Evolutionary conservation across 1,140 invertebrate genomes (phyloP).

Genomic region (Maniola jurtina): DNA sequence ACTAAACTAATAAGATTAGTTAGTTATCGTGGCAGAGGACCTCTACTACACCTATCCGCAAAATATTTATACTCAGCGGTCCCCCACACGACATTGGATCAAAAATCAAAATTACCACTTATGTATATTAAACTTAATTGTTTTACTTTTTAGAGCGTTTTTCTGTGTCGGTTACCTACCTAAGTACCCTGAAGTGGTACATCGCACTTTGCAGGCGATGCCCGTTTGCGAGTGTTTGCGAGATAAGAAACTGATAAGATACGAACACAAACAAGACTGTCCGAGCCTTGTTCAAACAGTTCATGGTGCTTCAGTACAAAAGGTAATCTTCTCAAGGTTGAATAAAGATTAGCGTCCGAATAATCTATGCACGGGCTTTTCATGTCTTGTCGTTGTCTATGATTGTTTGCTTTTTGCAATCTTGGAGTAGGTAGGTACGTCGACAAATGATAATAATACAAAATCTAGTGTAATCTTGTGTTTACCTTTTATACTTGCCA

Average conservation of each 20-base stretch:
- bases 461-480: too few species aligned
- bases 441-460: neutral
- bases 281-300: neutral
- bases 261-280: neutral
- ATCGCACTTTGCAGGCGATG: neutral
- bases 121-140: too few species aligned
- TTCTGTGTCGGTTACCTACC: neutral
- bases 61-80: too few species aligned
- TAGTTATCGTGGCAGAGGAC: too few species aligned
- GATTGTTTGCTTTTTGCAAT: neutral
- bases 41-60: too few species aligned
- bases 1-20: too few species aligned
- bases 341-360: neutral
- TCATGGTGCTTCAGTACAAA: neutral
- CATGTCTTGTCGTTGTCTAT: neutral
- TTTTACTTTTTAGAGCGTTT: too few species aligned
- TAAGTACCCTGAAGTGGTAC: neutral
- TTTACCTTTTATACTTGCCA: too few species aligned
- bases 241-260: conserved; percentile 3
- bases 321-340: conserved; percentile 5
- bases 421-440: neutral
- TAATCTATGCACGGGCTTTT: neutral
- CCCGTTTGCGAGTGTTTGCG: conserved; percentile 2
- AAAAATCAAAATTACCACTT: too few species aligned
- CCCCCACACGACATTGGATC: too few species aligned